phyloP scores from a whole-genome alignment of 1,140 invertebrate genomes.

The Rhopalosiphum padi region DNA sequence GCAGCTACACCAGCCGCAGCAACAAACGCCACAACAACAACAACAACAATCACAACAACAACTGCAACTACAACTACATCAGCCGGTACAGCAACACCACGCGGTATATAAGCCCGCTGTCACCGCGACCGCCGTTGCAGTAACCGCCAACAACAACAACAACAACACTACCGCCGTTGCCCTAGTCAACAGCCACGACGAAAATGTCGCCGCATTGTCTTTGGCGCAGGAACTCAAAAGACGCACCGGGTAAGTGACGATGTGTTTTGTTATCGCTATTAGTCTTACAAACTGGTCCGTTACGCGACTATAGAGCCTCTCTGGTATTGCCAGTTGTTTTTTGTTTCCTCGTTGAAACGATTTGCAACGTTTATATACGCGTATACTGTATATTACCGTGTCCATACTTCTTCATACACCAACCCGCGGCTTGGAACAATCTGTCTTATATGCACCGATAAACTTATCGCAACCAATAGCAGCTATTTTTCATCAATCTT shows the following conservation, averaged over 20 bases:
- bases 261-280: not conserved
- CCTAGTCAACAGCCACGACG: slow-evolving; percentile 20
- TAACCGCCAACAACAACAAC: slow-evolving; percentile 10
- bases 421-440: too few species aligned
- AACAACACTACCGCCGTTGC: not conserved
- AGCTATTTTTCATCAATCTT: too few species aligned
- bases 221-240: slow-evolving; percentile 54
- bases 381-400: too few species aligned
- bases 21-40: not conserved
- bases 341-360: too few species aligned
- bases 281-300: not conserved
- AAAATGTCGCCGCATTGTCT: slow-evolving; percentile 40
- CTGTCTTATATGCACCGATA: too few species aligned
- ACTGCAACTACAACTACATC: not conserved
- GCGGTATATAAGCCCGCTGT: slow-evolving; percentile 22
- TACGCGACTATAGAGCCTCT: too few species aligned
- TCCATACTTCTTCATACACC: too few species aligned
- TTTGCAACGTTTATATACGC: too few species aligned
- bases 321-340: too few species aligned
- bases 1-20: slow-evolving; percentile 21
- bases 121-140: not conserved
- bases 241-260: slow-evolving; percentile 40
- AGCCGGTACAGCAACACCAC: slow-evolving; percentile 24
- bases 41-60: not conserved
- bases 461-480: too few species aligned